Evolutionary conservation across 2,797 vertebrate species (phyloP).

Genomic region (Lepilemur septentrionalis): DNA sequence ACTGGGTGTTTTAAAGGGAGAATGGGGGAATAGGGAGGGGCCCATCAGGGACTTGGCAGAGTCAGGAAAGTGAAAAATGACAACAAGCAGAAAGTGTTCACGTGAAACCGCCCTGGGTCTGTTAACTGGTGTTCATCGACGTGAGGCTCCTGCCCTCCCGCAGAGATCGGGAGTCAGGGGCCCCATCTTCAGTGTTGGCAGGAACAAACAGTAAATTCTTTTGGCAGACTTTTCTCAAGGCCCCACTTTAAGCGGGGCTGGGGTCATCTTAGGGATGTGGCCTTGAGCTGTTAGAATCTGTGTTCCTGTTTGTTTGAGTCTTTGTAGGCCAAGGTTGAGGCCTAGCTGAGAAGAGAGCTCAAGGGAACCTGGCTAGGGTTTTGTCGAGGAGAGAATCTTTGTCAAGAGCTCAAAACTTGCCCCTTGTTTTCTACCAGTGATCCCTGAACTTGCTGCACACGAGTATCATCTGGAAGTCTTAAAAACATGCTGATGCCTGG

Average conservation of each 20-base stretch:
- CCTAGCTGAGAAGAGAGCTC: neutral
- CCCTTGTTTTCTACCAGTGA: neutral
- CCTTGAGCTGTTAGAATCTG: neutral
- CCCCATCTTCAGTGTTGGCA: neutral
- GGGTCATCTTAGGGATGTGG: neutral
- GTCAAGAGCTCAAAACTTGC: neutral
- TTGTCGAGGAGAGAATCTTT: neutral
- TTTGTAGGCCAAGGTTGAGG: neutral
- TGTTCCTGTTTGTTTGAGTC: neutral
- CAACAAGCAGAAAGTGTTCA: neutral
- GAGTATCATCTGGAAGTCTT: neutral
- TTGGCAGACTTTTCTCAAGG: neutral
- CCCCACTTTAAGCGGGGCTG: neutral
- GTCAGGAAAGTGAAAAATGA: neutral
- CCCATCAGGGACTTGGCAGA: neutral
- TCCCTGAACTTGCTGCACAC: neutral
- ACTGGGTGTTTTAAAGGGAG: neutral
- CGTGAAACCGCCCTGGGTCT: neutral
- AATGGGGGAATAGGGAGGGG: neutral
- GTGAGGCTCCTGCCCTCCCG: neutral
- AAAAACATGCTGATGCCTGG: neutral
- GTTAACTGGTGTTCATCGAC: neutral
- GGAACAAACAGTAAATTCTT: neutral
- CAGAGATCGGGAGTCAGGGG: neutral
- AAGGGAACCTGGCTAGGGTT: neutral